Conservation (phyloP, 2,113 vertebrate species). For the Struthio camelus region DNA sequence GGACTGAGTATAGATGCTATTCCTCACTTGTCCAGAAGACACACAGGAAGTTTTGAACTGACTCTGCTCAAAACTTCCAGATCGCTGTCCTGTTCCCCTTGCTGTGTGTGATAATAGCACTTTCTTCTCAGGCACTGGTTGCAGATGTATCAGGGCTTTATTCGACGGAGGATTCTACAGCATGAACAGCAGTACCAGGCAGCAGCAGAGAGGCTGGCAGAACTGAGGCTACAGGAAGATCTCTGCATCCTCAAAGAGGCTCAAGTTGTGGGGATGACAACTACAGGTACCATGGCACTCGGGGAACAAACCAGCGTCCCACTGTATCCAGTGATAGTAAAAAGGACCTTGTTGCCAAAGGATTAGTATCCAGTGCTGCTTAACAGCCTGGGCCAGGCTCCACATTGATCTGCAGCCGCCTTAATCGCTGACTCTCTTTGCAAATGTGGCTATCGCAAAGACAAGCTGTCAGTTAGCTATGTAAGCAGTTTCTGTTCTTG, state of each 20-base stretch:
- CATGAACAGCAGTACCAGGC: conserved; percentile 80
- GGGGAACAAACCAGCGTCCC: neutral
- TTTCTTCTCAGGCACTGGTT: conserved; percentile 83
- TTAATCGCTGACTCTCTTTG: neutral
- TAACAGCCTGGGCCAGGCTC: neutral
- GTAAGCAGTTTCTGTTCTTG: neutral
- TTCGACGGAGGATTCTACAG: conserved; percentile 67
- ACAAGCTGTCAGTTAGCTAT: neutral
- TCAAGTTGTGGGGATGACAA: conserved; percentile 93
- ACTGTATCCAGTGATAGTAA: neutral
- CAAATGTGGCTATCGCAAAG: neutral
- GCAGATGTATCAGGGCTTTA: conserved; percentile 77
- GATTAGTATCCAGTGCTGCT: neutral
- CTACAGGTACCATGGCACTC: conserved; percentile 77
- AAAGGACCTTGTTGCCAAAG: neutral
- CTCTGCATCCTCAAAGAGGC: conserved; percentile 81
- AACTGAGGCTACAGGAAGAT: conserved; percentile 83
- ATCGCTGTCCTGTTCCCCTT: neutral
- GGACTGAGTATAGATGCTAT: neutral
- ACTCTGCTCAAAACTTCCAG: neutral
- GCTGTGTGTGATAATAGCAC: neutral
- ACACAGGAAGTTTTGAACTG: neutral
- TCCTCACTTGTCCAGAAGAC: neutral
- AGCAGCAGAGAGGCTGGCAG: conserved; percentile 81
- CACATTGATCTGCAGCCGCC: neutral